Percentiles rank a stretch among this genome's conserved stretches.
phyloP scores from a whole-genome alignment of 2,113 vertebrate species.

The Oenanthe oenanthe region DNA sequence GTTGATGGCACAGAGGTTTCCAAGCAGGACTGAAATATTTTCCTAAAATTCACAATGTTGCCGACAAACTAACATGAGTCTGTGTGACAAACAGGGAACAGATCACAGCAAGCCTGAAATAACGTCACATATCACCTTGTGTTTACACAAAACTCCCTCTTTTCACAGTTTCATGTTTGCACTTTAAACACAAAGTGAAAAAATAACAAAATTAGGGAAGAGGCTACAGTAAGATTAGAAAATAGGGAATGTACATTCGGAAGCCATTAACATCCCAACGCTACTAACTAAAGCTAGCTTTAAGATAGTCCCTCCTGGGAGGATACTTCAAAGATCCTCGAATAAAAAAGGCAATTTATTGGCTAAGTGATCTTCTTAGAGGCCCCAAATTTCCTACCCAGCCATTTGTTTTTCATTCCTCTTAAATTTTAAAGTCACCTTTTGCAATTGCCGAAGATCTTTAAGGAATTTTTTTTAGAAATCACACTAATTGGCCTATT shows the following conservation, averaged over 20 bases:
- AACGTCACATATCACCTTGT: not conserved
- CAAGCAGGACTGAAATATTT: slow-evolving; percentile 58
- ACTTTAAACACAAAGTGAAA: not conserved
- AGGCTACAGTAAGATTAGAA: not conserved
- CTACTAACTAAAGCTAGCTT: slow-evolving; percentile 27
- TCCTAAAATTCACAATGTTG: not conserved
- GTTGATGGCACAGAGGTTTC: slow-evolving; percentile 67
- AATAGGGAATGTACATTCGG: slow-evolving; percentile 40
- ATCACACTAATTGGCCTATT: slow-evolving; percentile 69
- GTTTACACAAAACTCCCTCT: not conserved
- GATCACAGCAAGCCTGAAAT: not conserved
- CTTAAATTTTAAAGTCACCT: slow-evolving; percentile 67
- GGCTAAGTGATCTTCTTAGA: slow-evolving; percentile 38
- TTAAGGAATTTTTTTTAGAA: slow-evolving; percentile 63
- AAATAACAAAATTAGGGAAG: not conserved
- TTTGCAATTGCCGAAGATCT: slow-evolving; percentile 54
- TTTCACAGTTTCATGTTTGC: not conserved
- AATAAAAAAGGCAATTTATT: slow-evolving; percentile 57
- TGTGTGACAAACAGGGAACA: not conserved
- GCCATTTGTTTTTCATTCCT: slow-evolving; percentile 58
- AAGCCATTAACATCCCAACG: slow-evolving; percentile 46
- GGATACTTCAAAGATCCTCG: slow-evolving; percentile 56
- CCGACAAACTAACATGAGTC: not conserved
- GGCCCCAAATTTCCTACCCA: slow-evolving; percentile 43
- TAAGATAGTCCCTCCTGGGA: slow-evolving; percentile 34